Conservation (phyloP, 1,140 invertebrate species). For the Grapholita molesta region DNA sequence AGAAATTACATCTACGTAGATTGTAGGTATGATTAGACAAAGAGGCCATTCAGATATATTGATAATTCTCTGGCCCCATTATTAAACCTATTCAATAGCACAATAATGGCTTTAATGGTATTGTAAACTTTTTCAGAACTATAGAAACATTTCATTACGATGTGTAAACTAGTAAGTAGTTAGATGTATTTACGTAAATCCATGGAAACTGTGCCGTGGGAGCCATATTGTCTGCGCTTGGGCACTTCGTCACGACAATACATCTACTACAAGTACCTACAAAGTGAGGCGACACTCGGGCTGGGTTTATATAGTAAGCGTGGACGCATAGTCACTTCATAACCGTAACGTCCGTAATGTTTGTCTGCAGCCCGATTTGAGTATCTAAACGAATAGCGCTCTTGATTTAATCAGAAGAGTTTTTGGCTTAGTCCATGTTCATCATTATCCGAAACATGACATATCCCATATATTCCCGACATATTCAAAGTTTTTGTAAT, state of each 20-base stretch:
- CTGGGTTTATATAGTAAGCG: not conserved
- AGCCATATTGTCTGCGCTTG: conserved; percentile 49
- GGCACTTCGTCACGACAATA: not conserved
- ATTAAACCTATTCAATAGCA: not conserved
- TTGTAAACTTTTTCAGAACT: conserved; percentile 33
- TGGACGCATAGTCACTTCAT: not conserved
- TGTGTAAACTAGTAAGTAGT: conserved; percentile 53
- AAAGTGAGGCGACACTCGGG: not conserved
- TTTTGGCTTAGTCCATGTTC: too few relatives aligned
- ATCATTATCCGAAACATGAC: too few relatives aligned
- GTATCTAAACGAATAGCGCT: not conserved
- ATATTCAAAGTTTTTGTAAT: too few relatives aligned
- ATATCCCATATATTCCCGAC: too few relatives aligned
- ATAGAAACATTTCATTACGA: conserved; percentile 48
- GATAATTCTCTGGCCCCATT: not conserved
- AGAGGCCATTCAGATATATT: not conserved
- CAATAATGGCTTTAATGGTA: conserved; percentile 28
- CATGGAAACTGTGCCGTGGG: conserved; percentile 71
- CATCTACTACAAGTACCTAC: not conserved
- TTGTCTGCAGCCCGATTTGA: not conserved
- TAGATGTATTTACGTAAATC: conserved; percentile 66
- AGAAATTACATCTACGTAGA: not conserved
- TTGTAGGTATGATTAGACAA: not conserved
- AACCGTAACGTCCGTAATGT: not conserved
- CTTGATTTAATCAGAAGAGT: not conserved